Percentiles rank a stretch among this genome's conserved stretches.
Evolutionary conservation across 2,113 vertebrate species (phyloP).

Genomic region (Passer domesticus): DNA sequence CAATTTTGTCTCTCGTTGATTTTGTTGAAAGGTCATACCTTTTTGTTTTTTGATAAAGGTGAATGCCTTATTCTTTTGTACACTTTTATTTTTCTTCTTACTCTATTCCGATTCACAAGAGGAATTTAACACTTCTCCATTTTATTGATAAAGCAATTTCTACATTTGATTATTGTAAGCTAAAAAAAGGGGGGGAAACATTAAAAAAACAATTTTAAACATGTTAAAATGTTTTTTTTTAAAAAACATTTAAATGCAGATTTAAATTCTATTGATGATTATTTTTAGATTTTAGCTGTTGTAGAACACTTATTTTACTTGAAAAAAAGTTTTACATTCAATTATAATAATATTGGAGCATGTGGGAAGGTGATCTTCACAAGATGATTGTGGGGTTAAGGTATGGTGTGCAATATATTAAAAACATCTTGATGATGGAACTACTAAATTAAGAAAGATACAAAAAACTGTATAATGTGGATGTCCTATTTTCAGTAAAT

Average conservation of each 20-base stretch:
- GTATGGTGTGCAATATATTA: constrained; percentile 27
- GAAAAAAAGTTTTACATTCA: neutral
- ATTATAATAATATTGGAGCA: neutral
- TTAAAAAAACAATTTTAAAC: too few species aligned
- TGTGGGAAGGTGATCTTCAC: neutral
- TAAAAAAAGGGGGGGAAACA: neutral
- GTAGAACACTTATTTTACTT: neutral
- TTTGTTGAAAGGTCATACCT: neutral
- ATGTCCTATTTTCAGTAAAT: neutral
- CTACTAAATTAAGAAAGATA: neutral
- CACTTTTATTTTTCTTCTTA: neutral
- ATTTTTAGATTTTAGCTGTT: neutral
- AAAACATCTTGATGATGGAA: neutral
- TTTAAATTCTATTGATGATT: neutral
- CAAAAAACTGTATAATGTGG: neutral
- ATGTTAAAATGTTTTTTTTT: too few species aligned
- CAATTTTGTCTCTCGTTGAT: neutral
- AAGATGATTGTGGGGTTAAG: neutral
- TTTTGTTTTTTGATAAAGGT: neutral
- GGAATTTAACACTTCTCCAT: neutral
- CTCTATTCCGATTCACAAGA: neutral
- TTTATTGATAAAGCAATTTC: neutral
- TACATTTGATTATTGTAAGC: neutral
- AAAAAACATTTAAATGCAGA: neutral
- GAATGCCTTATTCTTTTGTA: neutral